Evolutionary conservation across 2,888 invertebrate species (phyloP).

Genomic region (Leptothorax acervorum): DNA sequence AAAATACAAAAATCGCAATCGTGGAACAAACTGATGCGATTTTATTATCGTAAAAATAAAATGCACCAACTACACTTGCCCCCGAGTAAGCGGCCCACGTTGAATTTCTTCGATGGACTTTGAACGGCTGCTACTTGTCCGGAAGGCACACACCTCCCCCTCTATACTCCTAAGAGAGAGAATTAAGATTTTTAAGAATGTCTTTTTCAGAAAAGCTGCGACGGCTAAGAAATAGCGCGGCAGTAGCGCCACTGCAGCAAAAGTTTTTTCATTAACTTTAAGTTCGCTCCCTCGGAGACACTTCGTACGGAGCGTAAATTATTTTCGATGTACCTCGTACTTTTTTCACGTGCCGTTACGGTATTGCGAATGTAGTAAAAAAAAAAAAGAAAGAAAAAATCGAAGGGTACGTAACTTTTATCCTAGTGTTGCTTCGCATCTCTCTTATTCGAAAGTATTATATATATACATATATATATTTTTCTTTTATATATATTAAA

Average conservation of each 20-base stretch:
- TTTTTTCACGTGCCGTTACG: constrained; percentile 55
- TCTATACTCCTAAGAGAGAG: constrained; percentile 21
- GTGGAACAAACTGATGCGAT: not conserved
- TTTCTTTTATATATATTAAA: constrained; percentile 58
- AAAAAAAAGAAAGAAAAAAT: constrained; percentile 59
- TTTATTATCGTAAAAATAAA: not conserved
- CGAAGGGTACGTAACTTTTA: constrained; percentile 83
- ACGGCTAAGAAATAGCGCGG: constrained; percentile 63
- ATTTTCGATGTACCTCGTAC: constrained; percentile 49
- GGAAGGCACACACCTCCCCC: not conserved
- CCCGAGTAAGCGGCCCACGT: constrained; percentile 5
- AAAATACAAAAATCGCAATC: not conserved
- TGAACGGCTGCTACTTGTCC: constrained; percentile 25
- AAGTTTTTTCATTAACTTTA: constrained; percentile 55
- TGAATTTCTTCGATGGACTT: not conserved
- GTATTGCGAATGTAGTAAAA: constrained; percentile 56
- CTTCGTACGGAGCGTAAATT: constrained; percentile 43
- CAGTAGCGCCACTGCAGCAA: constrained; percentile 52
- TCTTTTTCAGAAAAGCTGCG: constrained; percentile 78
- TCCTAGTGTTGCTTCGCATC: constrained; percentile 84
- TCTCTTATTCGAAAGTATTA: constrained; percentile 76
- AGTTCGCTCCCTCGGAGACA: constrained; percentile 41
- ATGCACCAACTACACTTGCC: not conserved
- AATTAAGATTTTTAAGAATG: constrained; percentile 78
- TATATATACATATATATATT: constrained; percentile 52